Evolutionary conservation across 2,797 vertebrate genomes (phyloP).

Genomic region (Melanotaenia trifasciata): DNA sequence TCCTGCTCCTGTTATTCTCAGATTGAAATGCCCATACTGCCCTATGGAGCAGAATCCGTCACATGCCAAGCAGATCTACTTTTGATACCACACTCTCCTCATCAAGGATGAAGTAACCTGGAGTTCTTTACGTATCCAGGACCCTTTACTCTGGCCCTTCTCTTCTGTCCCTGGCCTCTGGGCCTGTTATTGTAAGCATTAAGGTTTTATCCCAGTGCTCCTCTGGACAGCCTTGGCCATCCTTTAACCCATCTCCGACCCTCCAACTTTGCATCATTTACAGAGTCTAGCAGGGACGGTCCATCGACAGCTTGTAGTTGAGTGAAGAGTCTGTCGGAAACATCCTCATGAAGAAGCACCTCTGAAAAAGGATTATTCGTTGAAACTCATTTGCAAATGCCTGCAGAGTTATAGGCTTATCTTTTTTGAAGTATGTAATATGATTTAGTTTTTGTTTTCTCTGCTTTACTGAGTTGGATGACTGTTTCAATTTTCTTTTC

Average conservation of each 20-base stretch:
- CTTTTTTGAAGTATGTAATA: constrained; percentile 74
- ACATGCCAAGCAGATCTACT: constrained; percentile 93
- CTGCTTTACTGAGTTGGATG: constrained; percentile 67
- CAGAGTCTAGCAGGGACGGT: constrained; percentile 69
- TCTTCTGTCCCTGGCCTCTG: constrained; percentile 59
- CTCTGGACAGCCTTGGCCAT: constrained; percentile 70
- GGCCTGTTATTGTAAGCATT: constrained; percentile 73
- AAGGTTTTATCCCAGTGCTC: constrained; percentile 74
- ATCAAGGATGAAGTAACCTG: constrained; percentile 71
- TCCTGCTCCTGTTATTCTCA: constrained; percentile 56
- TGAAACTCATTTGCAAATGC: constrained; percentile 74
- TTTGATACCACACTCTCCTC: constrained; percentile 82
- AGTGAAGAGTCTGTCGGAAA: constrained; percentile 63
- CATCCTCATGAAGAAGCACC: constrained; percentile 64
- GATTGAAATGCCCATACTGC: constrained; percentile 94
- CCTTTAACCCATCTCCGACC: constrained; percentile 58
- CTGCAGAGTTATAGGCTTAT: constrained; percentile 74
- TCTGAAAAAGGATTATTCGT: constrained; percentile 67
- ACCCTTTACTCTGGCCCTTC: constrained; percentile 68
- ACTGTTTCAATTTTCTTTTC: constrained; percentile 53
- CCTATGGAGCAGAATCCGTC: constrained; percentile 94
- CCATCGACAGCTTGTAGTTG: constrained; percentile 61
- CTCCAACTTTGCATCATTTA: constrained; percentile 72
- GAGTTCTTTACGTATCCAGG: constrained; percentile 71
- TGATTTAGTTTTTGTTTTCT: constrained; percentile 66